Evolutionary conservation across 2,888 invertebrate genomes (phyloP), one percentile per base, ranked within the genome.

Genomic region (Sphaeridia pumilis): DNA sequence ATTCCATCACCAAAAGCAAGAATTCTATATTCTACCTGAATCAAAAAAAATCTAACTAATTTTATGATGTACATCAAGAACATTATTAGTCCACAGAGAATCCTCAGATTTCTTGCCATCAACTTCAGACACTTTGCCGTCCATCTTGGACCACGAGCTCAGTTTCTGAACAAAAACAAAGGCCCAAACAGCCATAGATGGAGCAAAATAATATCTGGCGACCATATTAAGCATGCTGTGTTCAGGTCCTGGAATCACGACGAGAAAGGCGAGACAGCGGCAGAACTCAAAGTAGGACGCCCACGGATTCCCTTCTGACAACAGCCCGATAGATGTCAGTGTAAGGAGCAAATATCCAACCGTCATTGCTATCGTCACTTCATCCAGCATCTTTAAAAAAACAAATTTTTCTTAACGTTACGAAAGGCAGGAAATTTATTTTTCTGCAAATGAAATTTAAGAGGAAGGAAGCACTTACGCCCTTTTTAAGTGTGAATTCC

Each of bases 281-380:
- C 76, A 57, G 1, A 82, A 74, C 69, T 85, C 85, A 31, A 81
- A 71, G 1, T 77, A 66, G 5, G 77, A 74, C 0, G 81, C 81
- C 62, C 77, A 73, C 5, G 76, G 74, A 38, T 77, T 76, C 63
- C 79, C 77, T 64, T 84, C 84, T 62, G 84, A 81, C n/a, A 84
- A 69, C 75, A 84, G 76, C 1, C 84, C 84, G 48, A 84, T 82
- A 22, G 79, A 73, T 0, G 80, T 80, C n/a, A 84, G 70, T 0
- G 83, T 81, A 2, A 77, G 76, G 45, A 84, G 74, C 59, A 84
- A 78, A 72, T 82, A 83, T 38, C 75, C 58, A 0, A 81, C 77
- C 66, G 78, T 77, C 49, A 75, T 69, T 14, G 78, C 69, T 3
- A 80, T 78, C 1, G 77, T 74, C n/a, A 78, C 61, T 31, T 79